These are phyloP conservation scores for Agrochola macilenta DNA, from an alignment of 2,888 invertebrate genomes.

Conservation along the genomic window DNA sequence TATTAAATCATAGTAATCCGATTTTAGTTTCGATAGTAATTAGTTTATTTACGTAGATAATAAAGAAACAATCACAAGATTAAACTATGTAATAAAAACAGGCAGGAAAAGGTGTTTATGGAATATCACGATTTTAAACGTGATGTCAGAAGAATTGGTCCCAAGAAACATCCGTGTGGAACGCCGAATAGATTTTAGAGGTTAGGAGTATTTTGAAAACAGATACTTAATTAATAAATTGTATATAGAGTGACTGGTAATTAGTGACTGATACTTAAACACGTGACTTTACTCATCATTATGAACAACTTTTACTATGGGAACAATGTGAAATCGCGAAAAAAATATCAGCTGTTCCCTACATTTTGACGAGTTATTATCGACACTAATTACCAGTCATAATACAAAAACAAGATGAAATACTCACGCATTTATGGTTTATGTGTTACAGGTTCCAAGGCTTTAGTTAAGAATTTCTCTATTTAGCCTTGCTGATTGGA, in stretches of 20 bases:
- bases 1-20: conserved; percentile 7
- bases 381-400: too few relatives aligned
- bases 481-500: neutral
- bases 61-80: neutral
- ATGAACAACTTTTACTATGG: too few relatives aligned
- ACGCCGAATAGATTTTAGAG: neutral
- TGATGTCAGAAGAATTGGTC: neutral
- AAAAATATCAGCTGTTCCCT: too few relatives aligned
- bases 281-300: too few relatives aligned
- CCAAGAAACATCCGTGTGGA: conserved; percentile 8
- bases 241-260: too few relatives aligned
- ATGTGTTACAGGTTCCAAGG: neutral
- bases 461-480: neutral
- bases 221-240: neutral
- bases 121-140: neutral
- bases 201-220: neutral
- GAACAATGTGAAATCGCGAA: too few relatives aligned
- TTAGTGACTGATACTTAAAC: too few relatives aligned
- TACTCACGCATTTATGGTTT: neutral
- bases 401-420: neutral
- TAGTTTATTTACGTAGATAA: neutral
- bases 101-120: neutral
- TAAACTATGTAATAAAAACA: neutral
- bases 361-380: too few relatives aligned
- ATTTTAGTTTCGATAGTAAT: conserved; percentile 10